Evolutionary conservation across 2,113 vertebrate genomes (phyloP).

Genomic region (Saimiri boliviensis): DNA sequence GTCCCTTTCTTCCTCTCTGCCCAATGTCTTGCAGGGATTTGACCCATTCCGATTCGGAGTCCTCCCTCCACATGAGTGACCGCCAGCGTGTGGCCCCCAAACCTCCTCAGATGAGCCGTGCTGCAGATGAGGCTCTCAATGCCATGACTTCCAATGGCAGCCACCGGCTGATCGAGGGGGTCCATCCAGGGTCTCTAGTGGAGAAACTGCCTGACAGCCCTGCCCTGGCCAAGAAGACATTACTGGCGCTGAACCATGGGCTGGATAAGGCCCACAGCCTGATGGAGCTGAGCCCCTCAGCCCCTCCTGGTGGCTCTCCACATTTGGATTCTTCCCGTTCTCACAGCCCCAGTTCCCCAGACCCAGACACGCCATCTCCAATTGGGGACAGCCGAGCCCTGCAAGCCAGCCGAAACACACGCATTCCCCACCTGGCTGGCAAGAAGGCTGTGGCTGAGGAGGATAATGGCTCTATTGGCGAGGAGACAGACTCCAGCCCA

Average conservation of each 20-base stretch:
- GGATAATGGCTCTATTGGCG: slow-evolving; percentile 94
- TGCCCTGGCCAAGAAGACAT: slow-evolving; percentile 87
- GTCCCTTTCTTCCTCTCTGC: slow-evolving; percentile 38
- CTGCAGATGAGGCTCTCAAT: slow-evolving; percentile 82
- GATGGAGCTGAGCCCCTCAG: slow-evolving; percentile 88
- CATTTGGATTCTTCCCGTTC: slow-evolving; percentile 93
- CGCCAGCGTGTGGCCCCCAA: slow-evolving; percentile 85
- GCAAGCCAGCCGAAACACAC: slow-evolving; percentile 84
- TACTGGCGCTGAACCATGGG: slow-evolving; percentile 82
- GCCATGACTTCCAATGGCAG: slow-evolving; percentile 87
- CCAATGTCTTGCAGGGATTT: slow-evolving; percentile 87
- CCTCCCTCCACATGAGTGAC: slow-evolving; percentile 93
- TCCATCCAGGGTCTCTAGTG: slow-evolving; percentile 56
- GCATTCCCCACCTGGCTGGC: slow-evolving; percentile 94
- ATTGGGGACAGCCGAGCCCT: slow-evolving; percentile 83
- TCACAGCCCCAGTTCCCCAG: slow-evolving; percentile 95
- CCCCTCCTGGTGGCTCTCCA: slow-evolving; percentile 77
- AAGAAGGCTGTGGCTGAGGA: slow-evolving; percentile 95
- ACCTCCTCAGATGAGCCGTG: slow-evolving; percentile 86
- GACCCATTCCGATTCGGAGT: slow-evolving; percentile 96
- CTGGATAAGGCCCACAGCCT: slow-evolving; percentile 91
- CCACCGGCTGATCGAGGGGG: slow-evolving; percentile 84
- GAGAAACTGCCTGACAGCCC: slow-evolving; percentile 90
- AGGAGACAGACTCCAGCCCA: slow-evolving; percentile 93
- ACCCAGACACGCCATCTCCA: slow-evolving; percentile 93